Conservation (phyloP, 2,888 invertebrate genomes). For the Neelides folsomi region DNA sequence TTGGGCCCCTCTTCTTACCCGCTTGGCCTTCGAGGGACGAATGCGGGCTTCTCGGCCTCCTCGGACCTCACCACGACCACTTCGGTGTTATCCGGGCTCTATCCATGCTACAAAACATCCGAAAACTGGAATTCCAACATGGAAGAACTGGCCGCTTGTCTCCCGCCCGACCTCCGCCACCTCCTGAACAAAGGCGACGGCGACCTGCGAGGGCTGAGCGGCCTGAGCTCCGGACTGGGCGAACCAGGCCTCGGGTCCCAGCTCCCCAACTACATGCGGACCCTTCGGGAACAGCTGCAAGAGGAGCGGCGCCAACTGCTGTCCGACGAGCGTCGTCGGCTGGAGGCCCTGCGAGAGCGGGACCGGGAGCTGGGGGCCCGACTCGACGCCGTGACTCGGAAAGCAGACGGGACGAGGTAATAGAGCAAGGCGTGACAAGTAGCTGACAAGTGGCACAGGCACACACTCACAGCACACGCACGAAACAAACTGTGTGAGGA, state of each 20-base stretch:
- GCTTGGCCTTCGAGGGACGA: slow-evolving; percentile 34
- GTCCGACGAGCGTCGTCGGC: slow-evolving; percentile 35
- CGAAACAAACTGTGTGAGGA: slow-evolving; percentile 33
- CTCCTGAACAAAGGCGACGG: slow-evolving; percentile 34
- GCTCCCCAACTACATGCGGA: slow-evolving; percentile 35
- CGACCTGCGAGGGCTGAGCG: slow-evolving; percentile 20
- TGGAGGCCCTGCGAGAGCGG: slow-evolving; percentile 35
- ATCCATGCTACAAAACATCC: slow-evolving; percentile 33
- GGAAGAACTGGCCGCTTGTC: slow-evolving; percentile 37
- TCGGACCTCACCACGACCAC: slow-evolving; percentile 33
- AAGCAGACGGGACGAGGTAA: slow-evolving; percentile 33
- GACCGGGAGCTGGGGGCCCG: slow-evolving; percentile 35
- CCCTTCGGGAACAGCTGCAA: slow-evolving; percentile 35
- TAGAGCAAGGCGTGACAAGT: slow-evolving; percentile 7
- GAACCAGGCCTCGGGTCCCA: slow-evolving; percentile 27
- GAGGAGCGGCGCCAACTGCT: slow-evolving; percentile 34
- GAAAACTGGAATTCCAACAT: slow-evolving; percentile 33
- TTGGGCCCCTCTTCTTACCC: slow-evolving; percentile 30
- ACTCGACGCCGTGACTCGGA: slow-evolving; percentile 33
- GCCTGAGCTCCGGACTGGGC: slow-evolving; percentile 25
- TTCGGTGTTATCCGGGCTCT: slow-evolving; percentile 34
- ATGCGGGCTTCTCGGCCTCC: slow-evolving; percentile 29
- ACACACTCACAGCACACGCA: slow-evolving; percentile 34
- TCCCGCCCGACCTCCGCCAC: slow-evolving; percentile 40
- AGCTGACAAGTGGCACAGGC: slow-evolving; percentile 33